phyloP scores from a whole-genome alignment of 2,797 vertebrate genomes.

The Phrynocephalus forsythii region DNA sequence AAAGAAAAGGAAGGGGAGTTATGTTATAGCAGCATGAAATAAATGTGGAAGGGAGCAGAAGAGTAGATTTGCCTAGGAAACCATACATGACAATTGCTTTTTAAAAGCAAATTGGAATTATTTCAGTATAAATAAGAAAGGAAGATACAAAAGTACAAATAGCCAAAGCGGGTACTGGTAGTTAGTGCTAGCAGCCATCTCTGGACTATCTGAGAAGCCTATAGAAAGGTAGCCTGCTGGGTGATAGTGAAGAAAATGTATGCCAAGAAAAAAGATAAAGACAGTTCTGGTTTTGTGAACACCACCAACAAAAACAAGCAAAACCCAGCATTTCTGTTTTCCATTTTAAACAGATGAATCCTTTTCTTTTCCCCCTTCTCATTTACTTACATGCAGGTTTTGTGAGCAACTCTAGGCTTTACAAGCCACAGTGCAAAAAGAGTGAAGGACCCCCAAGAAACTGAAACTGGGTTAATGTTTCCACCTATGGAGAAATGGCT shows the following conservation, averaged over 20 bases:
- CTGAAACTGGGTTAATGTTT: slow-evolving; percentile 61
- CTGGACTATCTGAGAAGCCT: slow-evolving; percentile 29
- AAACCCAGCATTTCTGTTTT: slow-evolving; percentile 36
- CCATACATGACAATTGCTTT: background rate
- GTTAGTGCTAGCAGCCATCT: slow-evolving; percentile 25
- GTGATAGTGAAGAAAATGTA: slow-evolving; percentile 33
- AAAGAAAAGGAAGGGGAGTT: too few relatives aligned
- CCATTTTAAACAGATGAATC: slow-evolving; percentile 37
- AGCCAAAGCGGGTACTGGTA: slow-evolving; percentile 29
- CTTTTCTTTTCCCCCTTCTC: slow-evolving; percentile 17
- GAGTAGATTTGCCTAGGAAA: background rate
- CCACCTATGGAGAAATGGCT: slow-evolving; percentile 46
- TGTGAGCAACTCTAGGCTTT: slow-evolving; percentile 36
- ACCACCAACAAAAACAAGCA: slow-evolving; percentile 25
- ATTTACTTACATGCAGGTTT: slow-evolving; percentile 42
- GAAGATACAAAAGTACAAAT: slow-evolving; percentile 24
- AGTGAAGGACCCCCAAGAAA: slow-evolving; percentile 54
- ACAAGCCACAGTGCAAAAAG: slow-evolving; percentile 39
- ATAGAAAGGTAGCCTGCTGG: slow-evolving; percentile 35
- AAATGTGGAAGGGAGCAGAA: background rate
- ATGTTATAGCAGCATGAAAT: background rate
- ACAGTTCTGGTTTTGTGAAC: slow-evolving; percentile 14
- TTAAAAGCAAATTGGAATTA: slow-evolving; percentile 27
- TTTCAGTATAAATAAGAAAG: slow-evolving; percentile 4
- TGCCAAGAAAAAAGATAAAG: background rate